Conservation (phyloP, 1,140 invertebrate genomes). For the Aplysia californica region DNA sequence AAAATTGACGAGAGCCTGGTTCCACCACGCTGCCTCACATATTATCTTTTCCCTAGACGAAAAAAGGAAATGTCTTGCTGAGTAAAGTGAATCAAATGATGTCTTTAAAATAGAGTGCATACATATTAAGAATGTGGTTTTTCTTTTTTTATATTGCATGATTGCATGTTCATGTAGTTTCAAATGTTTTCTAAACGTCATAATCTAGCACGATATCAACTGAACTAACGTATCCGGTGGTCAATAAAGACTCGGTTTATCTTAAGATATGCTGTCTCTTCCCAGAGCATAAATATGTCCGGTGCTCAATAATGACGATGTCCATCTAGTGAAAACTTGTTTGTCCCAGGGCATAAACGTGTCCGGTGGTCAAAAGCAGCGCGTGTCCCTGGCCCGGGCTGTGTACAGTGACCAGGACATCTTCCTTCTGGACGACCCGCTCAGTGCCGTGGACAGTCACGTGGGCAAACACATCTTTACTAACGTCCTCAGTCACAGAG, state of each 20-base stretch:
- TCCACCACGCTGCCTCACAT: too few species aligned
- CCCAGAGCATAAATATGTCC: slow-evolving; percentile 23
- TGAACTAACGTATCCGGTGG: not conserved
- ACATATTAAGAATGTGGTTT: too few species aligned
- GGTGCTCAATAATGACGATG: slow-evolving; percentile 16
- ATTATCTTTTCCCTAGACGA: not conserved
- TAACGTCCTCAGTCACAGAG: slow-evolving; percentile 56
- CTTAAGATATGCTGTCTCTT: not conserved
- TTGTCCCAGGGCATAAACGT: slow-evolving; percentile 9
- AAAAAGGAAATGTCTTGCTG: not conserved
- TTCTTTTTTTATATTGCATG: not conserved
- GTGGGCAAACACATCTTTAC: slow-evolving; percentile 57
- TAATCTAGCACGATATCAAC: not conserved
- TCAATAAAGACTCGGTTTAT: not conserved
- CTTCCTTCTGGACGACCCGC: slow-evolving; percentile 76
- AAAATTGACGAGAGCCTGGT: too few species aligned
- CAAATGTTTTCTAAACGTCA: not conserved
- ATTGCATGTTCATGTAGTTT: not conserved
- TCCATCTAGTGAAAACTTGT: too few species aligned
- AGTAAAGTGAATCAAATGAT: not conserved
- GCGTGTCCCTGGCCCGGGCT: too few species aligned
- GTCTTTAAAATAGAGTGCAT: not conserved
- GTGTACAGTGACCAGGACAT: slow-evolving; percentile 71
- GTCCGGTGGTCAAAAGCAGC: too few species aligned
- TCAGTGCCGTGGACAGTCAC: too few species aligned